phyloP scores from a whole-genome alignment of 2,797 vertebrate genomes.

The Steatocranus sp. region DNA sequence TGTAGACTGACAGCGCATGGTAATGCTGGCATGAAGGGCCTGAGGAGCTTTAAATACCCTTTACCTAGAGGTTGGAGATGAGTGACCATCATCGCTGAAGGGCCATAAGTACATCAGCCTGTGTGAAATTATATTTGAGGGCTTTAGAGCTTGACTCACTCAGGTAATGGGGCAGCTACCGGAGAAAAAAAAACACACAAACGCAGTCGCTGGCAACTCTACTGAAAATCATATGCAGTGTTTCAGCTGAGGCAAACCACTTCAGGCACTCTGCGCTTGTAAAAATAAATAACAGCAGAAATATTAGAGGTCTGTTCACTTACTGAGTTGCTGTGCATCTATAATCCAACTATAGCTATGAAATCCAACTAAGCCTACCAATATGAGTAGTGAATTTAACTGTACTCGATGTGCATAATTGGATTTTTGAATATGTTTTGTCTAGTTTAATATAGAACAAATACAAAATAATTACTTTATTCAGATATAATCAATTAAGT shows the following conservation, averaged over 20 bases:
- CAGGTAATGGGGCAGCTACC: constrained; percentile 41
- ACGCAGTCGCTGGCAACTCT: constrained; percentile 1
- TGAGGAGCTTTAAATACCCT: constrained; percentile 47
- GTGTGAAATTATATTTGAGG: constrained; percentile 46
- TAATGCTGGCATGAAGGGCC: constrained; percentile 27
- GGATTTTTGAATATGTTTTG: background rate
- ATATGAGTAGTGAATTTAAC: background rate
- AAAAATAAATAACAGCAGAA: background rate
- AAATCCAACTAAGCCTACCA: background rate
- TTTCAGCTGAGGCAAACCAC: background rate
- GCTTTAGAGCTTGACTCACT: constrained; percentile 48
- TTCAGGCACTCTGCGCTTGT: background rate
- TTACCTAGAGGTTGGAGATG: constrained; percentile 47
- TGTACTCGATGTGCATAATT: background rate
- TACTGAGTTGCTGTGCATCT: background rate
- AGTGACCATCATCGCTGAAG: constrained; percentile 53
- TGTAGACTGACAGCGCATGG: constrained; percentile 37
- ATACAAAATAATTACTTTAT: background rate
- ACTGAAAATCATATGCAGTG: constrained; percentile 15
- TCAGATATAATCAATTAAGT: background rate
- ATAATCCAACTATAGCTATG: background rate
- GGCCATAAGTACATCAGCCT: constrained; percentile 45
- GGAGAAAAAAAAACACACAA: background rate
- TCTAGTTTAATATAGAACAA: background rate
- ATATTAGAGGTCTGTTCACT: background rate